Evolutionary conservation across 2,113 vertebrate genomes (phyloP), one percentile per base, ranked within the genome.

Genomic region (Muscicapa adusta): DNA sequence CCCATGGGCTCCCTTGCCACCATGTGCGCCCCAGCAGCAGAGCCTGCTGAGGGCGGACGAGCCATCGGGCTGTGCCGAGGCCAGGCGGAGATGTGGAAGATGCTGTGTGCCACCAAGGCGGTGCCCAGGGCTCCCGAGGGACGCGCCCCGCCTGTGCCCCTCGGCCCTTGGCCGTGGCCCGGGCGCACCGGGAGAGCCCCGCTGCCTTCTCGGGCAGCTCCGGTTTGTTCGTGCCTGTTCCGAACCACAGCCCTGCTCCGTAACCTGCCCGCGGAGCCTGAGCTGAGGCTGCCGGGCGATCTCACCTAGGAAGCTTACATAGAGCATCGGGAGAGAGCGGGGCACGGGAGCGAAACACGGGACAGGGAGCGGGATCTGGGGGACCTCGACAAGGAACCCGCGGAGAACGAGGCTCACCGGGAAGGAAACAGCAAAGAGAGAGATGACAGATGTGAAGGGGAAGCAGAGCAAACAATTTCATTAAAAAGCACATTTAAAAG

Each of bases 81-180:
- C 36, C 14, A 3, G 20, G 50, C 8, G 18, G 14, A 28, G 26
- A 28, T 51, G 26, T 2, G 8, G 8, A 4, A 16, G 51, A 6
- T 1, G 17, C 47, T 2, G 1, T 1, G 3, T 7, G 54, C 31
- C 63, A 8, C 17, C 3, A 1, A 20, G n/a, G 54, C 40, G 10
- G 9, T 24, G 71, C 9, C 9, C 0, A 1, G 28, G 3, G 22
- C 1, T 17, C 18, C 38, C 34, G 61, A 3, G 4, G 40, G 10
- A 25, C 1, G 9, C 10, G 14, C n/a, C 28, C 11, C 4, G 3
- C 20, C 9, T 16, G 33, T 38, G 45, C 26, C 62, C 8, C n/a
- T 5, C 0, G 28, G 0, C 10, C 38, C n/a, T 5, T 1, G 28
- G 0, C 10, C 38, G 31, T 18, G 11, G 4, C 7, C 34, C 28